Base-by-base conservation (phyloP, 2,113 vertebrate genomes). In the Tinamus guttatus region DNA sequence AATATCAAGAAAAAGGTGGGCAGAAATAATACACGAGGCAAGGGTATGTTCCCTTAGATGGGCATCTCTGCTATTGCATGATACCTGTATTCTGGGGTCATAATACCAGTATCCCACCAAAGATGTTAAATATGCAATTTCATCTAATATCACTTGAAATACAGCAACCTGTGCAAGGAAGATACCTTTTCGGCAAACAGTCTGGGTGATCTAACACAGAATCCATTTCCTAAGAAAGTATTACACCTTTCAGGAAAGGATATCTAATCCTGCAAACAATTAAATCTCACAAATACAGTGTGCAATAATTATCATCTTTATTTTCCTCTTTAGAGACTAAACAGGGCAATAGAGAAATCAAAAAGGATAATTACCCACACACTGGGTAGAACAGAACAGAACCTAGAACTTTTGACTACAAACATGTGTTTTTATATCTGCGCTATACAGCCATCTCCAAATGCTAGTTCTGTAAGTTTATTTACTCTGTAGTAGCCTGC, bases 11-110 rank as follows among this genome's bases (percentile, higher is more conserved):
- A 40, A 5, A 16, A 59, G n/a, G 20, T 21, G 25, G 32, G 80
- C 20, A 43, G 12, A 77, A 19, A 54, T 7, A 52, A 87, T 11
- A 14, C 54, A 78, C 0, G 0, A 84, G 34, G 28, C 15, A 59
- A 74, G 3, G 0, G 3, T 12, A 64, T 25, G 49, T 21, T 84
- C 21, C 69, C 60, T 74, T 43, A n/a, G 7, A 65, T 21, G 2
- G n/a, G 30, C 47, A 68, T 38, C 51, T 59, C 32, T 3, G 1
- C 40, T 77, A 65, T 51, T 2, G 12, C 3, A 3, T 15, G 24
- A n/a, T 13, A 76, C 60, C 64, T 54, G 25, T 12, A 34, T 28
- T 64, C 80, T 45, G 30, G 13, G 24, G 32, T 64, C 18, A 36
- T 5, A 83, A 24, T 4, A 76, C 32, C 54, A 77, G 25, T 45